phyloP scores from a whole-genome alignment of 1,140 invertebrate genomes.

The Diorhabda sublineata region DNA sequence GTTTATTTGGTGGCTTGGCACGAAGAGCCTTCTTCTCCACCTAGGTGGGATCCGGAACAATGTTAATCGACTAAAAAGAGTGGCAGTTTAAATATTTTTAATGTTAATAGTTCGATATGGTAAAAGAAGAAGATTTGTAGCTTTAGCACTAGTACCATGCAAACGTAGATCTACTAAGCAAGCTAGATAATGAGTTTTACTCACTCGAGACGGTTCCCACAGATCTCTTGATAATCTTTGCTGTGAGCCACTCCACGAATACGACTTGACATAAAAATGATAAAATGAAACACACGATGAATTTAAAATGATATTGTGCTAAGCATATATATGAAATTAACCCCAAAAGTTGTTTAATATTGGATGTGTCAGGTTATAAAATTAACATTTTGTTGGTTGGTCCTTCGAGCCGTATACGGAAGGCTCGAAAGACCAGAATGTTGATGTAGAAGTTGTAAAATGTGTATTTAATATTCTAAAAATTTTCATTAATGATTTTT shows the following conservation, averaged over 20 bases:
- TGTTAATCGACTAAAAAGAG: background rate
- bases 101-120: background rate
- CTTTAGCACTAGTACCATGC: background rate
- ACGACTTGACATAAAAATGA: slow-evolving; percentile 51
- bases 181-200: slow-evolving; percentile 22
- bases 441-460: too few relatives aligned
- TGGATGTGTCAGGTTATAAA: too few relatives aligned
- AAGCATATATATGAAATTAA: background rate
- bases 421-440: too few relatives aligned
- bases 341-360: too few relatives aligned
- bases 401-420: too few relatives aligned
- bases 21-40: too few relatives aligned
- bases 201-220: slow-evolving; percentile 55
- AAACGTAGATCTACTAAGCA: too few relatives aligned
- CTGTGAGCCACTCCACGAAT: slow-evolving; percentile 77
- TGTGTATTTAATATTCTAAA: too few relatives aligned
- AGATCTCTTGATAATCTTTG: slow-evolving; percentile 65
- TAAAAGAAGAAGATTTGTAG: background rate
- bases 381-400: too few relatives aligned
- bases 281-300: background rate
- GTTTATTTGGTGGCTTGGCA: too few relatives aligned
- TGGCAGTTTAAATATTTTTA: background rate
- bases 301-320: slow-evolving; percentile 43
- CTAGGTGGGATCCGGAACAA: too few relatives aligned
- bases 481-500: too few relatives aligned